Base-by-base conservation (phyloP, 2,888 invertebrate species). In the Onchidella celtica region DNA sequence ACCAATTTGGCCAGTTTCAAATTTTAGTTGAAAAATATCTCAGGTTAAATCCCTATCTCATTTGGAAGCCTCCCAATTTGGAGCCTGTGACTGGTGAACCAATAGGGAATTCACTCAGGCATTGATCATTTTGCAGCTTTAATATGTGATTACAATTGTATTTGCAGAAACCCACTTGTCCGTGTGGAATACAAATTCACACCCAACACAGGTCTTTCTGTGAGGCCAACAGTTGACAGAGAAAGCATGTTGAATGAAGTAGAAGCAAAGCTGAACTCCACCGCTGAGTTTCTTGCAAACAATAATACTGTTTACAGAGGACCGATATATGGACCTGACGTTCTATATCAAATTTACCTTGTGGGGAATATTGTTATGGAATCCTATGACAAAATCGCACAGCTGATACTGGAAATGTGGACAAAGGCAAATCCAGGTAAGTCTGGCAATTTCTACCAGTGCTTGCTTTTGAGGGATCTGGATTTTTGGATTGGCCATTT, bases 131-230 rank as follows among this genome's bases (percentile, higher is more conserved):
- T n/a, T n/a, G n/a, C n/a, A n/a, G n/a, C n/a, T n/a, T n/a, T n/a
- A n/a, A n/a, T n/a, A n/a, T n/a, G n/a, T n/a, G n/a, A n/a, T n/a
- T n/a, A n/a, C n/a, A n/a, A n/a, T n/a, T n/a, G n/a, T n/a, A n/a
- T n/a, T n/a, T n/a, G n/a, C n/a, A n/a, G n/a, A n/a, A n/a, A 38
- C 17, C 59, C 68, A 40, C 74, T 80, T 1, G 27, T 73, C 21
- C 34, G 66, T 21, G 57, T 80, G 29, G 66, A 80, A 2, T 73
- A 80, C 17, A 40, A 17, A 27, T 74, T 73, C 63, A 57, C 59
- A 2, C 40, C 29, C 2, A 11, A 57, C 0, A 17, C 73, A 11
- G 47, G 29, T 14, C n/a, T 59, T n/a, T 27, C 57, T 32, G 14
- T 34, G 3, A 17, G 6, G 2, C 69, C 38, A 4, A 27, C 3